Percentiles rank a stretch among this genome's conserved stretches.
Evolutionary conservation across 2,797 vertebrate species (phyloP).

Genomic region (Hylomyscus alleni): DNA sequence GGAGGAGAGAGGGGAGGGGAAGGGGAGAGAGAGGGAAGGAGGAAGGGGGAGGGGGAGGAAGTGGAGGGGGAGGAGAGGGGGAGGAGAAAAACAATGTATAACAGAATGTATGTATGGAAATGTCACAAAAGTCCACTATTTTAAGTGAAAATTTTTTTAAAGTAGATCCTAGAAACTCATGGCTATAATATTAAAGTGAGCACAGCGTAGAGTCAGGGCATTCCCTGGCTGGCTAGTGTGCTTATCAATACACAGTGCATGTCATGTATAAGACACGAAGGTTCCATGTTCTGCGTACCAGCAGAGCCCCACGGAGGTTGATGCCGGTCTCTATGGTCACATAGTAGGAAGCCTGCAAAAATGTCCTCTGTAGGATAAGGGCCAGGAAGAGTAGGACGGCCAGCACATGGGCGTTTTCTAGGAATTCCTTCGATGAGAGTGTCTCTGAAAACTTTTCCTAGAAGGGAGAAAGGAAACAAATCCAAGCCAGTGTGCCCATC

Average conservation of each 20-base stretch:
- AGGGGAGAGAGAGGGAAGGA: background rate
- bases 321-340: slow-evolving; percentile 99
- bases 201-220: background rate
- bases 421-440: slow-evolving; percentile 93
- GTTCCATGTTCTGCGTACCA: slow-evolving; percentile 90
- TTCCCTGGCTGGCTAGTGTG: background rate
- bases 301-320: slow-evolving; percentile 96
- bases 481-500: slow-evolving; percentile 24
- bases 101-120: background rate
- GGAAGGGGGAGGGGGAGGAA: no score
- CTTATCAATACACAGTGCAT: no score
- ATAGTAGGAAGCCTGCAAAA: slow-evolving; percentile 98
- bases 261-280: background rate
- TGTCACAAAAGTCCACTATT: background rate
- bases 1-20: no score
- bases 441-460: slow-evolving; percentile 87
- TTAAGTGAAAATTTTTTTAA: background rate
- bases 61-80: no score
- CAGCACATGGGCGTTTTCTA: slow-evolving; percentile 94
- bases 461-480: slow-evolving; percentile 62
- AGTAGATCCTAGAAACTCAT: background rate
- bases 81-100: background rate
- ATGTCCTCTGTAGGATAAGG: slow-evolving; percentile 96
- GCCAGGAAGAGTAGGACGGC: slow-evolving; percentile 98
- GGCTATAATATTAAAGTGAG: background rate